A percentile compares a stretch with the other conserved stretches of the same genome.
Conservation (phyloP, 2,113 vertebrate genomes). For the Sorex araneus region DNA sequence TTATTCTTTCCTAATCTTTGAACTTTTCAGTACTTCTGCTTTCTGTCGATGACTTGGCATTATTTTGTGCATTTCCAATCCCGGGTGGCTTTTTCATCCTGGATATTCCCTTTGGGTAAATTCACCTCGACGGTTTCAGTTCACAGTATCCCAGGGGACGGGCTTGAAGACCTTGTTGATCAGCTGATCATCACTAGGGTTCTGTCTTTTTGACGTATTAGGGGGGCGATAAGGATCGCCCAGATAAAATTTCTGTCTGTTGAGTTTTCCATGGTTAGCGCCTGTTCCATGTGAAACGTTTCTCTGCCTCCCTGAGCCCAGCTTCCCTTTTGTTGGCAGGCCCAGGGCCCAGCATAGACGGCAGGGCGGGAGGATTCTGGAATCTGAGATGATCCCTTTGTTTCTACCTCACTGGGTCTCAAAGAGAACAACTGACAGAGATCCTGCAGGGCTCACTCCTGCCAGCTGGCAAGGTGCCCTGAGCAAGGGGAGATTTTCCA, state of each 20-base stretch:
- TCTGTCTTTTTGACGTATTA: too few species aligned
- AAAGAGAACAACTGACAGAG: constrained; percentile 80
- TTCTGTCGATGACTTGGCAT: constrained; percentile 21
- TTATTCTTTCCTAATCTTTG: not conserved
- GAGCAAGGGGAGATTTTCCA: constrained; percentile 84
- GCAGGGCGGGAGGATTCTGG: constrained; percentile 73
- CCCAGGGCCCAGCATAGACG: constrained; percentile 56
- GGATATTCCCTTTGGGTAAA: constrained; percentile 14
- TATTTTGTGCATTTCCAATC: constrained; percentile 33
- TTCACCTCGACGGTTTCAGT: not conserved
- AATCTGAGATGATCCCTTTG: constrained; percentile 84
- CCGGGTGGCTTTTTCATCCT: not conserved
- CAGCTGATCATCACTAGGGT: too few species aligned
- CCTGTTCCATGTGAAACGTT: not conserved
- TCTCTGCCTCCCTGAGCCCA: not conserved
- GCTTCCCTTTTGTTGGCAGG: constrained; percentile 19
- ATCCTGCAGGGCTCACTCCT: constrained; percentile 72
- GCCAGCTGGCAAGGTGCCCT: constrained; percentile 82
- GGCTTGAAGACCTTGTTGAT: not conserved
- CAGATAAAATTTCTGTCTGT: too few species aligned
- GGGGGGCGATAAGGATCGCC: too few species aligned
- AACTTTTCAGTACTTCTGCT: not conserved
- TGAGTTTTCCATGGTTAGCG: too few species aligned
- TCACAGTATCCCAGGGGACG: not conserved
- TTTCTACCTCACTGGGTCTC: constrained; percentile 83